A percentile compares a stretch with the other conserved stretches of the same genome.
Evolutionary conservation across 2,113 vertebrate species (phyloP).

Genomic region (Stomatorhinus ivindoensis): DNA sequence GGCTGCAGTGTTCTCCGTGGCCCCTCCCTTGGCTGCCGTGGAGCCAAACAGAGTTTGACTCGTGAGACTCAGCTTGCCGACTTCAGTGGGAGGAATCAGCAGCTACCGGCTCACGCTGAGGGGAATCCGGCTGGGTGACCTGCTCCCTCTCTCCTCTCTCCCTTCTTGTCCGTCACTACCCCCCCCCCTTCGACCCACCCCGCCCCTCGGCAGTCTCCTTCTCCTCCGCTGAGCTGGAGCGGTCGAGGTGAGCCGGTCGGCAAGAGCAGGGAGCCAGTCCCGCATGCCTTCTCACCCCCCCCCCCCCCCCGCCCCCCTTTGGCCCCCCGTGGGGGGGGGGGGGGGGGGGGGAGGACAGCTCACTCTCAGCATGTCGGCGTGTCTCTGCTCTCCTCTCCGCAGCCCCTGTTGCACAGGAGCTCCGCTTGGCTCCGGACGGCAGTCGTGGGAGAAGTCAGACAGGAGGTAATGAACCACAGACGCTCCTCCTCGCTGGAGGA

Average conservation of each 20-base stretch:
- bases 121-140: not conserved
- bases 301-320: not conserved
- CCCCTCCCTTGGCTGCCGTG: constrained; percentile 19
- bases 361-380: constrained; percentile 25
- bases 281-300: too few species aligned
- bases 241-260: not conserved
- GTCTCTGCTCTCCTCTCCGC: constrained; percentile 44
- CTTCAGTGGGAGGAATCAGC: constrained; percentile 15
- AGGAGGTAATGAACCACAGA: constrained; percentile 69
- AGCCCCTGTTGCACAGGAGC: constrained; percentile 75
- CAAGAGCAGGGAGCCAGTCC: not conserved
- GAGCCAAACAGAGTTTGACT: constrained; percentile 22
- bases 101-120: not conserved
- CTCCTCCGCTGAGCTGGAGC: not conserved
- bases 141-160: not conserved
- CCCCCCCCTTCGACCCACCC: not conserved
- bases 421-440: constrained; percentile 62
- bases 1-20: not conserved
- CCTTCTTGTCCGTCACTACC: not conserved
- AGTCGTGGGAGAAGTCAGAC: constrained; percentile 71
- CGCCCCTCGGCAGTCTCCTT: not conserved
- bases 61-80: constrained; percentile 11
- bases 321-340: not conserved
- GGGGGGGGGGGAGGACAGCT: not conserved
- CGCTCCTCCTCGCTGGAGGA: constrained; percentile 1